Conservation (phyloP, 2,888 invertebrate species). For the Mamestra brassicae region DNA sequence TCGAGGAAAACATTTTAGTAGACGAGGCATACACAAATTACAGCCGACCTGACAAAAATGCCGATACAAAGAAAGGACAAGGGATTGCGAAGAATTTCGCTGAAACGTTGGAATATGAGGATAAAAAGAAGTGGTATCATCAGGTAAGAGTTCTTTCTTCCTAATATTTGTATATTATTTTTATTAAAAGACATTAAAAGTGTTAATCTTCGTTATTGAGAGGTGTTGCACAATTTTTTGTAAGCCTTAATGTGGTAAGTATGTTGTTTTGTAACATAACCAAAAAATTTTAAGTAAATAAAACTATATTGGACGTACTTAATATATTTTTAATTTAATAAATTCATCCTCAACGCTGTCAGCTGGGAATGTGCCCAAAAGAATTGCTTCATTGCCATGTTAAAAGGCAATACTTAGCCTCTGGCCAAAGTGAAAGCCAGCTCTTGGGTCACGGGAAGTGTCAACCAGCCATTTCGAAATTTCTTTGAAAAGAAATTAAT, state of each 20-base stretch:
- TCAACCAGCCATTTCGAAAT: no score
- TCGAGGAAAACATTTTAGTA: conserved; percentile 88
- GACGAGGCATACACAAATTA: conserved; percentile 89
- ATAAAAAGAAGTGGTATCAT: conserved; percentile 92
- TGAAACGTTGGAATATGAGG: conserved; percentile 87
- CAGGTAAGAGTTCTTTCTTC: conserved; percentile 81
- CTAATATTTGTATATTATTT: background rate
- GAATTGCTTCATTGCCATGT: no score
- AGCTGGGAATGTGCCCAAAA: no score
- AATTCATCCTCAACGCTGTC: no score
- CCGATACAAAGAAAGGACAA: conserved; percentile 84
- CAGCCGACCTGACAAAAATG: conserved; percentile 84
- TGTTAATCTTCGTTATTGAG: fast-evolving
- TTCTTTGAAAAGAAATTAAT: no score
- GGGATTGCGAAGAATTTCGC: conserved; percentile 88
- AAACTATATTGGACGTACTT: background rate
- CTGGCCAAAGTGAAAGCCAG: no score
- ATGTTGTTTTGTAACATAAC: conserved; percentile 41
- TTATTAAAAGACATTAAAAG: background rate
- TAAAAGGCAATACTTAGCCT: no score
- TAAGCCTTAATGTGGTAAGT: background rate
- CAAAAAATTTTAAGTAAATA: conserved; percentile 22
- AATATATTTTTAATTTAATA: no score
- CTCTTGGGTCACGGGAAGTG: no score
- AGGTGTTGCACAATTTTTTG: conserved; percentile 37